Evolutionary conservation across 2,113 vertebrate genomes (phyloP), one percentile per base, ranked within the genome.

Genomic region (Melanerpes aurifrons): DNA sequence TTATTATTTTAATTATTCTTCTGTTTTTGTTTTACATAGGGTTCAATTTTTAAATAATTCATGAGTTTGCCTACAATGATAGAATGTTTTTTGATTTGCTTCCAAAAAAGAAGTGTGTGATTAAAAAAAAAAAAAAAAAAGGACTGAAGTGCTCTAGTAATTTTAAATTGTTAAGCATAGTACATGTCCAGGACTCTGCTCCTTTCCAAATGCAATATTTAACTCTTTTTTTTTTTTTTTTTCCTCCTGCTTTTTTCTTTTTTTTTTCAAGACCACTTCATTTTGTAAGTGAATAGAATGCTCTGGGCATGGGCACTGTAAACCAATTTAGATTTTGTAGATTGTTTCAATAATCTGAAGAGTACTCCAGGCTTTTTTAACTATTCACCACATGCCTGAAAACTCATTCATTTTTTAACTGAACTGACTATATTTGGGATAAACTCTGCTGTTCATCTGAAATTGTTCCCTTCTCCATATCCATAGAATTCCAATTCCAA

Each of bases 231-330:
- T 76, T 82, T 71, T 89, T 94, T 37, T 19, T 22, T 67, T 68
- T 53, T 43, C 87, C 81, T 80, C 7, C 22, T 61, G 14, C 14
- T 15, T 15, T 15, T 37, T 54, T 84, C 71, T 45, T 64, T 90
- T 82, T 90, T 82, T 84, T 77, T 92, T 59, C 80, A 63, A 98
- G 96, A 96, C 96, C 92, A 88, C 97, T 98, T 97, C 94, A 97
- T 93, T 97, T 96, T 88, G 92, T 95, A 95, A 96, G 91, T 96
- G 89, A 97, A 93, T 95, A 93, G 95, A 68, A 81, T 96, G 70
- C 94, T 96, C 80, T 96, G 95, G 96, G 93, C 95, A 97, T 1
- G 2, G 35, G 84, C 66, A 83, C 75, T 50, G 35, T 47, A 94
- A 95, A 89, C 91, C 95, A 95, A 94, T 97, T 97, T 94, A 96